These are phyloP conservation scores for Stegodyphus dumicola DNA, from an alignment of 1,140 invertebrate genomes.

Conservation along the genomic window DNA sequence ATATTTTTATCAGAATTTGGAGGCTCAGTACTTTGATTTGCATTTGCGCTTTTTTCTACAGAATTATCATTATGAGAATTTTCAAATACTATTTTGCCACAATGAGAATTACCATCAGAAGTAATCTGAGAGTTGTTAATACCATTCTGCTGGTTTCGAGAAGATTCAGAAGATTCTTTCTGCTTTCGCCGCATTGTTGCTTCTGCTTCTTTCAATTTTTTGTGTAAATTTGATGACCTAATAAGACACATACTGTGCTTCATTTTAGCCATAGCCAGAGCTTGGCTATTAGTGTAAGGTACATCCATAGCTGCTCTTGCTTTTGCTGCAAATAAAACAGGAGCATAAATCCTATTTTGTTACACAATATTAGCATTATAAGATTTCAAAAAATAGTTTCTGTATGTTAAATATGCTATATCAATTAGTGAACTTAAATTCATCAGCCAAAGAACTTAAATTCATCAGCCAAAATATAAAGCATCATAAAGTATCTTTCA, in stretches of 20 bases:
- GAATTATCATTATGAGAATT: slow-evolving; percentile 1
- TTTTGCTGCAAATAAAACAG: slow-evolving; percentile 66
- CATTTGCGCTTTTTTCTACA: neutral
- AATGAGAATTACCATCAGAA: neutral
- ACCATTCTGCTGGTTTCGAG: neutral
- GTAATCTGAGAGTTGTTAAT: slow-evolving; percentile 4
- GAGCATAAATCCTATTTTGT: too few species aligned
- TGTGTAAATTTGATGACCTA: slow-evolving; percentile 85
- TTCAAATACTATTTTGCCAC: slow-evolving; percentile 1
- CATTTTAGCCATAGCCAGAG: slow-evolving; percentile 87
- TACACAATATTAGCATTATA: too few species aligned
- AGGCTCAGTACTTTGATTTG: slow-evolving; percentile 11
- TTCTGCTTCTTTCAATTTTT: slow-evolving; percentile 72
- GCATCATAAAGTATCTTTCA: too few species aligned
- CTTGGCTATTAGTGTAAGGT: slow-evolving; percentile 89
- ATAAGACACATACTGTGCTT: slow-evolving; percentile 95
- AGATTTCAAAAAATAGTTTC: too few species aligned
- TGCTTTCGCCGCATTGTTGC: slow-evolving; percentile 58
- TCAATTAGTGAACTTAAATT: too few species aligned
- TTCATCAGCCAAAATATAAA: too few species aligned
- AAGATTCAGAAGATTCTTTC: slow-evolving; percentile 43
- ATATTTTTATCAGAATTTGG: slow-evolving; percentile 70
- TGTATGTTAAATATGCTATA: too few species aligned
- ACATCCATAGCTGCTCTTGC: slow-evolving; percentile 91
- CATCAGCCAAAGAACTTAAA: too few species aligned